phyloP scores from a whole-genome alignment of 1,140 invertebrate species.

The Drosophila tropicalis region DNA sequence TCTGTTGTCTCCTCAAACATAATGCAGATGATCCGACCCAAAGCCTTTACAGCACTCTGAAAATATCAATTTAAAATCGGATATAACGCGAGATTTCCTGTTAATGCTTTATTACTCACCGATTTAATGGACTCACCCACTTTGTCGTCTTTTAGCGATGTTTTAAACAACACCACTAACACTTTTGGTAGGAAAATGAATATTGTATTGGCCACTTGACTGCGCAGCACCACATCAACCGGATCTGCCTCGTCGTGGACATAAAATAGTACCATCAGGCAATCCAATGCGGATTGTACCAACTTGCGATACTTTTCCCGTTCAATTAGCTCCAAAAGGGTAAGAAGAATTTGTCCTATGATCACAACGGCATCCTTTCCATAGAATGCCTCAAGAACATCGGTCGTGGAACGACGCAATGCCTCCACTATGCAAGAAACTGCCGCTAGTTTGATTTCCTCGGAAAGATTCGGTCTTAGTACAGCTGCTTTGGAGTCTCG shows the following conservation, averaged over 20 bases:
- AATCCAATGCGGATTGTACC: slow-evolving; percentile 55
- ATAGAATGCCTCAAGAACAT: slow-evolving; percentile 74
- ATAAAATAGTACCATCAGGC: slow-evolving; percentile 69
- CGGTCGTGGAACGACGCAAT: slow-evolving; percentile 56
- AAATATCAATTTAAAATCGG: background rate
- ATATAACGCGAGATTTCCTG: background rate
- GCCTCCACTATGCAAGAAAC: slow-evolving; percentile 59
- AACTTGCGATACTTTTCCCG: slow-evolving; percentile 70
- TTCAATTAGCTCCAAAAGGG: slow-evolving; percentile 62
- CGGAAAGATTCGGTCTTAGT: slow-evolving; percentile 59
- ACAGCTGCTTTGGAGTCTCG: slow-evolving; percentile 45
- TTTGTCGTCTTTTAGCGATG: slow-evolving; percentile 64
- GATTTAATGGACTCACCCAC: slow-evolving; percentile 68
- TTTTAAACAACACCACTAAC: slow-evolving; percentile 61
- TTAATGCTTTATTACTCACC: slow-evolving; percentile 39
- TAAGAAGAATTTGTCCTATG: slow-evolving; percentile 68
- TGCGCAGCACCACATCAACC: slow-evolving; percentile 72
- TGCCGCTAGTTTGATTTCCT: slow-evolving; percentile 77
- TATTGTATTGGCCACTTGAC: slow-evolving; percentile 71
- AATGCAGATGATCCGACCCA: slow-evolving; percentile 70
- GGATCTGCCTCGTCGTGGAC: slow-evolving; percentile 74
- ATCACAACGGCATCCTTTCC: slow-evolving; percentile 44
- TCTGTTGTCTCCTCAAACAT: slow-evolving; percentile 77
- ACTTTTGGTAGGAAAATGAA: slow-evolving; percentile 79
- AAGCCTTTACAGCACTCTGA: slow-evolving; percentile 64